Evolutionary conservation across 2,888 invertebrate species (phyloP).

Genomic region (Platerodrilus igneus): DNA sequence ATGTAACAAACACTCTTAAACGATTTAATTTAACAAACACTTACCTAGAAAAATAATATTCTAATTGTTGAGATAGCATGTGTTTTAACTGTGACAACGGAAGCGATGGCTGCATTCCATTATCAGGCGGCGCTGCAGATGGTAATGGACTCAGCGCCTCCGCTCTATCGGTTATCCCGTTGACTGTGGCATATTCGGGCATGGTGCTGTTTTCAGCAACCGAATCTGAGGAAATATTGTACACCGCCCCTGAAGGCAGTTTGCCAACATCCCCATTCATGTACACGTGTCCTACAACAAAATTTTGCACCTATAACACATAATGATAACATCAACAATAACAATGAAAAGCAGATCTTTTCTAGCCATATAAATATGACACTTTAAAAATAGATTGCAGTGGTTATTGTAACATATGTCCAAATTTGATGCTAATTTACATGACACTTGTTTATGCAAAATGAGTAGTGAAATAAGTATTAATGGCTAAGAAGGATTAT

Average conservation of each 20-base stretch:
- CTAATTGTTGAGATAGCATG: conserved; percentile 75
- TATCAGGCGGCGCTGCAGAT: conserved; percentile 49
- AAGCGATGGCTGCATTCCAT: conserved; percentile 51
- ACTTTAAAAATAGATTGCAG: conserved; percentile 20
- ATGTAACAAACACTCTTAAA: too few relatives aligned
- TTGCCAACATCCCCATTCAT: conserved; percentile 81
- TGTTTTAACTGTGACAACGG: conserved; percentile 72
- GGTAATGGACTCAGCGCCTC: conserved; percentile 48
- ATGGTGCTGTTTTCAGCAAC: conserved; percentile 44
- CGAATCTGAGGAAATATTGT: conserved; percentile 64
- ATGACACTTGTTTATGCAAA: neutral
- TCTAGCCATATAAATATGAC: too few relatives aligned
- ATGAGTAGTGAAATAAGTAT: neutral
- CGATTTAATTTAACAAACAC: too few relatives aligned
- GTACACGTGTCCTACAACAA: conserved; percentile 64
- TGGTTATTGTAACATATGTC: conserved; percentile 18
- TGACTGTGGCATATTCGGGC: conserved; percentile 40
- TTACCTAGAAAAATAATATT: conserved; percentile 86
- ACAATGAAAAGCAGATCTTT: conserved; percentile 1
- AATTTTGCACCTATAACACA: conserved; percentile 14
- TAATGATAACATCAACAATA: neutral
- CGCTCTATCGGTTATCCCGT: conserved; percentile 46
- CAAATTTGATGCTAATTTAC: conserved; percentile 10
- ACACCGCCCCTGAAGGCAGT: conserved; percentile 67
- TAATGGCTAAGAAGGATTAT: neutral